Evolutionary conservation across 2,113 vertebrate species (phyloP).

Genomic region (Neomonachus schauinslandi): DNA sequence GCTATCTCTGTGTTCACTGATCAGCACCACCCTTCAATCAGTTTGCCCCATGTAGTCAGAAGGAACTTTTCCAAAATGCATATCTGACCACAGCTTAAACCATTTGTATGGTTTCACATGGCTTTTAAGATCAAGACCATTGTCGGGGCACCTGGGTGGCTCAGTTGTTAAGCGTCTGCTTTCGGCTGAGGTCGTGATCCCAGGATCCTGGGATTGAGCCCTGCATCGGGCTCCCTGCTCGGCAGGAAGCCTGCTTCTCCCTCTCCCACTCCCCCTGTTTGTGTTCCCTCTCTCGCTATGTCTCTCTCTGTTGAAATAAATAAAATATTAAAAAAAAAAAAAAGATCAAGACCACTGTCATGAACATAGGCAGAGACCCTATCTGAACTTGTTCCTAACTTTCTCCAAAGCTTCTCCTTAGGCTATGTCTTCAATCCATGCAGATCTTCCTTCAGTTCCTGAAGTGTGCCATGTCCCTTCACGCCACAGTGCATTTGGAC

Average conservation of each 20-base stretch:
- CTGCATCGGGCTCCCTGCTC: too few species aligned
- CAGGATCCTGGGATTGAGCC: too few species aligned
- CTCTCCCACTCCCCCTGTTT: too few species aligned
- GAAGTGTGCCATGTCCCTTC: accelerated
- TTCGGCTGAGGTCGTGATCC: too few species aligned
- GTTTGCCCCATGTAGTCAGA: background rate
- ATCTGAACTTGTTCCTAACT: background rate
- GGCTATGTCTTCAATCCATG: background rate
- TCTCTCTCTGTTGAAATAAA: too few species aligned
- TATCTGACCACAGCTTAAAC: background rate
- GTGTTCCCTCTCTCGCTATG: too few species aligned
- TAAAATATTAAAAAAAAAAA: too few species aligned
- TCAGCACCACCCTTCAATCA: background rate
- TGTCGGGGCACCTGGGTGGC: too few species aligned
- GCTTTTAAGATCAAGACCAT: background rate
- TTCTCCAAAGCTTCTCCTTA: background rate
- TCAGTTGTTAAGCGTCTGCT: too few species aligned
- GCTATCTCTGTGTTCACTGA: background rate
- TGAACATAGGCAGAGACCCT: background rate
- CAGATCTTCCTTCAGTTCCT: background rate
- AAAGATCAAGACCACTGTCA: background rate
- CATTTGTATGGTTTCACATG: background rate
- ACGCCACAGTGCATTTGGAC: background rate
- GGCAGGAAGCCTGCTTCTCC: too few species aligned
- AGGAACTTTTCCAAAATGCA: background rate